phyloP scores from a whole-genome alignment of 1,140 invertebrate species.

The Lepeophtheirus salmonis region DNA sequence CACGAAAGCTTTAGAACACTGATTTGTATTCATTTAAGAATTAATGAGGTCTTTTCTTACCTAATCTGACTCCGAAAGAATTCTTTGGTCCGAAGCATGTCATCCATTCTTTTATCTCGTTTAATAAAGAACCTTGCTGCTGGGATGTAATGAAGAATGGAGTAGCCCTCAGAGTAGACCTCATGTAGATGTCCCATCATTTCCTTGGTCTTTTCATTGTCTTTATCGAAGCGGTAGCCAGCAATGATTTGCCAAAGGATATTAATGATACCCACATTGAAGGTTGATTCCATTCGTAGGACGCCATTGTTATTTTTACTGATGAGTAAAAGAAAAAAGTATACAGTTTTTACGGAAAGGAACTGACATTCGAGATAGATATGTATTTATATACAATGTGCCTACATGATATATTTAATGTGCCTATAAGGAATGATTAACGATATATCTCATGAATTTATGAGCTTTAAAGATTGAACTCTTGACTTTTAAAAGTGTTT shows the following conservation, averaged over 20 bases:
- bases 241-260: conserved; percentile 23
- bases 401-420: too few species aligned
- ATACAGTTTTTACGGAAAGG: too few species aligned
- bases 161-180: background rate
- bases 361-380: too few species aligned
- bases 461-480: too few species aligned
- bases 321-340: too few species aligned
- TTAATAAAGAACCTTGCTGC: background rate
- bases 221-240: conserved; percentile 2
- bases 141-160: background rate
- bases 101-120: background rate
- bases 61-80: background rate
- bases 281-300: conserved; percentile 10
- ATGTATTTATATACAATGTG: too few species aligned
- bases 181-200: background rate
- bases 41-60: too few species aligned
- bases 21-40: too few species aligned
- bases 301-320: conserved; percentile 25
- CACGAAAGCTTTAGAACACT: too few species aligned
- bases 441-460: too few species aligned
- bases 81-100: background rate
- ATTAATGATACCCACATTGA: conserved; percentile 22
- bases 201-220: background rate
- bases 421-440: too few species aligned
- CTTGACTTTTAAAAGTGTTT: too few species aligned